Evolutionary conservation across 2,113 vertebrate species (phyloP).

Genomic region (Daboia siamensis): DNA sequence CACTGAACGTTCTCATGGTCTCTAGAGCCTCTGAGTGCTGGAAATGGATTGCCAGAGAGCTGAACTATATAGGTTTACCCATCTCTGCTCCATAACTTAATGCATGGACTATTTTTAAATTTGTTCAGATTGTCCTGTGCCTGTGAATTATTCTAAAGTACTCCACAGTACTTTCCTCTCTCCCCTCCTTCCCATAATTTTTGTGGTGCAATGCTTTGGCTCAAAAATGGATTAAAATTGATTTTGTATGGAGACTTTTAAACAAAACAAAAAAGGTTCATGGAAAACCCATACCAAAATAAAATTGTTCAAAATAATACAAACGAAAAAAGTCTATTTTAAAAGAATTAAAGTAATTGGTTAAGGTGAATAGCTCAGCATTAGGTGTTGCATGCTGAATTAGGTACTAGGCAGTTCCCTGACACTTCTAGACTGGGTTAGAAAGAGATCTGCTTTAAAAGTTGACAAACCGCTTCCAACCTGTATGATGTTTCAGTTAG

Average conservation of each 20-base stretch:
- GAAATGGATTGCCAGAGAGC: not conserved
- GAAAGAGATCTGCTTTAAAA: not conserved
- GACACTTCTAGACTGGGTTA: not conserved
- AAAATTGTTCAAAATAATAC: not conserved
- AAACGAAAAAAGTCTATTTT: not conserved
- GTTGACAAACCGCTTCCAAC: not conserved
- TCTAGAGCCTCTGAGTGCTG: not conserved
- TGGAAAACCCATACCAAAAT: not conserved
- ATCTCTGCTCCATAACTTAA: not conserved
- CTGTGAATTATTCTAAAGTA: not conserved
- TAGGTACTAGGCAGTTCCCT: not conserved
- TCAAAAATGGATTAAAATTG: not conserved
- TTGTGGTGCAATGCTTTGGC: not conserved
- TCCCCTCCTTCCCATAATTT: not conserved
- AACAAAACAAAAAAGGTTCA: not conserved
- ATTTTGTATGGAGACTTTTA: not conserved
- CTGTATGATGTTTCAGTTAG: not conserved
- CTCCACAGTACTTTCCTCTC: not conserved
- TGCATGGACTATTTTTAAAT: not conserved
- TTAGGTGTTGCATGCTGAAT: not conserved
- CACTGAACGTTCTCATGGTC: not conserved
- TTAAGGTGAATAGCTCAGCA: not conserved
- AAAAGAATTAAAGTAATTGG: not conserved
- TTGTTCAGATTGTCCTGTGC: not conserved
- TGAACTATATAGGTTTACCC: not conserved